Conservation (phyloP, 2,888 invertebrate species). For the Dynastes grantii region DNA sequence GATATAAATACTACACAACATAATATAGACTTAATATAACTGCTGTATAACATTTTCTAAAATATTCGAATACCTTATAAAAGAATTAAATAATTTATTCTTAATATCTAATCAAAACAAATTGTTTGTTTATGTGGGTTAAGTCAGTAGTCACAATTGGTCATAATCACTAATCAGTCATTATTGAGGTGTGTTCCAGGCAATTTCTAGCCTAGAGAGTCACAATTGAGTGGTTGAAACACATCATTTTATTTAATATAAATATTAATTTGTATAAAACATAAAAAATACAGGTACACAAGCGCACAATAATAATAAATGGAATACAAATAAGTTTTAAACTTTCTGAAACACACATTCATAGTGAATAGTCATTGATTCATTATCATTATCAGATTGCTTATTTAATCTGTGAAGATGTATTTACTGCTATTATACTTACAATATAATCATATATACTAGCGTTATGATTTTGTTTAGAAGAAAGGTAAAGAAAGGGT, state of each 20-base stretch:
- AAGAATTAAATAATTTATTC: conserved; percentile 13
- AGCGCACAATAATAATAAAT: no score
- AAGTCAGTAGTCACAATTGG: conserved; percentile 5
- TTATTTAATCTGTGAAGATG: no score
- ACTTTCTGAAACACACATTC: no score
- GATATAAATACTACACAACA: conserved; percentile 16
- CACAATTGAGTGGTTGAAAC: not conserved
- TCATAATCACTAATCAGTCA: conserved; percentile 29
- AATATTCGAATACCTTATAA: conserved; percentile 5
- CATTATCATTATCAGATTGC: no score
- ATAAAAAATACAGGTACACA: no score
- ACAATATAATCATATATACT: no score
- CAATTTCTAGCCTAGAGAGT: not conserved
- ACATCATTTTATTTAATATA: not conserved
- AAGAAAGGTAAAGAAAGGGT: no score
- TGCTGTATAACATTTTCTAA: conserved; percentile 6
- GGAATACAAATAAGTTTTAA: no score
- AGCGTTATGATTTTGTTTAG: no score
- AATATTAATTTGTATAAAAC: no score
- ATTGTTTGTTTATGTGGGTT: conserved; percentile 42
- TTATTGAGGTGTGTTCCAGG: conserved; percentile 27
- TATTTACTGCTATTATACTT: no score
- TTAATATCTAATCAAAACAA: conserved; percentile 7
- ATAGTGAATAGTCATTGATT: no score
- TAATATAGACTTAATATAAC: not conserved